Base-by-base conservation (phyloP, 2,888 invertebrate species). In the Habrosyne pyritoides region DNA sequence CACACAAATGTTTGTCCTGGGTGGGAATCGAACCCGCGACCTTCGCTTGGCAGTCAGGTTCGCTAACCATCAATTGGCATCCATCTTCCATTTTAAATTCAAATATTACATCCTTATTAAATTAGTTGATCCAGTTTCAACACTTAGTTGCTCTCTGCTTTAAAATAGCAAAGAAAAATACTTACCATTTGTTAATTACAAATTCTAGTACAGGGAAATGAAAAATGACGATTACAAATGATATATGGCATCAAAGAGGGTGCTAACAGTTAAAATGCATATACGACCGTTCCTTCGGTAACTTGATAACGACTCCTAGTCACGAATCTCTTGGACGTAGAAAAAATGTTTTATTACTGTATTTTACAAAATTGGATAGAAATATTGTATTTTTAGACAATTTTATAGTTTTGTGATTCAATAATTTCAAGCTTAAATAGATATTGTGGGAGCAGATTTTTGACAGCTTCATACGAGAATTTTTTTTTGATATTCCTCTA, bases 301-400 rank as follows among this genome's bases (percentile, higher is more conserved):
- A 51, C 51, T 6, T 47, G 24, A 49, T 58, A 51, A 58, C 51
- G 50, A 53, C 24, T 10, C 2, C 26, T 47, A 46, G 58, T 55
- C 58, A 58, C 58, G 55, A 47, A 51, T 42, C 7, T 8, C 42
- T n/a, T 42, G 42, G 8, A 42, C 42, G 42, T 2, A 42, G 18
- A 6, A 42, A 24, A 42, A 42, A 42, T 14, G 18, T 14, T 42
- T 18, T 42, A 42, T 18, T 42, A 42, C 42, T 42, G 42, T 33
- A 33, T 33, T 33, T 33, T 33, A 33, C 12, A 33, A 33, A 42
- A 42, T 42, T 18, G n/a, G 8, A 42, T 18, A 42, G 18, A 42
- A 2, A 42, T 18, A 42, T 42, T 7, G 36, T 14, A 36, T 36
- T 36, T 2, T 14, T 36, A 14, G n/a, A n/a, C n/a, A n/a, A n/a